Evolutionary conservation across 2,888 invertebrate species (phyloP).

Genomic region (Latrodectus hesperus): DNA sequence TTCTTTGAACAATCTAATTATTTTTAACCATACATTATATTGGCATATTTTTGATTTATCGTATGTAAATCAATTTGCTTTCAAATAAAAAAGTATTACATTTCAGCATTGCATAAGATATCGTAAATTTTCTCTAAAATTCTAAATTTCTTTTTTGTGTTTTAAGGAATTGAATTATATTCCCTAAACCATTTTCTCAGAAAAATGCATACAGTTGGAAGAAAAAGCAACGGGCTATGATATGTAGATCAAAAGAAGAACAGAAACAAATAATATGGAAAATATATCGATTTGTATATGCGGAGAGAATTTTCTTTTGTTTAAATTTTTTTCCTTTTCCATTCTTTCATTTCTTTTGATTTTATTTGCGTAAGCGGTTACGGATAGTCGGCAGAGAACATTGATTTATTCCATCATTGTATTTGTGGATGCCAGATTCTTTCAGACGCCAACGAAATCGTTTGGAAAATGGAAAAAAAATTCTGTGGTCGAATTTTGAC

Average conservation of each 20-base stretch:
- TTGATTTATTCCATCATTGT: conserved; percentile 60
- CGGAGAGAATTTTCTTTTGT: conserved; percentile 46
- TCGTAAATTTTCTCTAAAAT: too few species aligned
- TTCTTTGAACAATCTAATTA: too few species aligned
- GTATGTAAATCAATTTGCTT: too few species aligned
- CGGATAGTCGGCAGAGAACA: conserved; percentile 27
- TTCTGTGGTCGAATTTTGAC: conserved; percentile 55
- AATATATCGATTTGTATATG: conserved; percentile 58
- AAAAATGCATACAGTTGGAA: too few species aligned
- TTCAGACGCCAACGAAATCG: conserved; percentile 48
- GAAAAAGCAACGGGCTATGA: conserved; percentile 7
- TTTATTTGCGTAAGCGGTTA: conserved; percentile 28
- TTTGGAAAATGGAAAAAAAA: conserved; percentile 25
- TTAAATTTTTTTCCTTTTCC: not conserved
- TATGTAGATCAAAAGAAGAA: conserved; percentile 51
- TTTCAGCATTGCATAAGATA: too few species aligned
- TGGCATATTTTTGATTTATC: too few species aligned
- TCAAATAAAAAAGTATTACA: too few species aligned
- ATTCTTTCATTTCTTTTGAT: conserved; percentile 2
- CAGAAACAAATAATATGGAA: conserved; percentile 55
- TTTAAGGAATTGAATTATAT: too few species aligned
- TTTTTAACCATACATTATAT: too few species aligned
- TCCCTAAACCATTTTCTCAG: too few species aligned
- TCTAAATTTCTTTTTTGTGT: too few species aligned
- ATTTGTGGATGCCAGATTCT: conserved; percentile 49